Base-by-base conservation (phyloP, 2,888 invertebrate genomes). In the Oligia latruncula region DNA sequence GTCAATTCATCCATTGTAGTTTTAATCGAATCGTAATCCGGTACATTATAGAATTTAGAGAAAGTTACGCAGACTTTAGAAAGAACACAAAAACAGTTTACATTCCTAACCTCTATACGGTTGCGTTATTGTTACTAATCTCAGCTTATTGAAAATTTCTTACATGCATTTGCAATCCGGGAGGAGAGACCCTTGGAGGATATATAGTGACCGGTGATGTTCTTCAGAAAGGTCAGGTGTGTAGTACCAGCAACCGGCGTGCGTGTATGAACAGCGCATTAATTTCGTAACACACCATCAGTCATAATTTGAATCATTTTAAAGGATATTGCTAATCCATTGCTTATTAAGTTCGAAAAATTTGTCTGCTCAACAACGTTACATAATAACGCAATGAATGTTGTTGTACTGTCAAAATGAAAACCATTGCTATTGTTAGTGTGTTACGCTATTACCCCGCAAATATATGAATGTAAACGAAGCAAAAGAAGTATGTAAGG, bases 11-110 rank as follows among this genome's bases (percentile, higher is more conserved):
- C 43, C 29, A 87, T 83, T 87, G 78, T 89, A 68, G n/a, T 77
- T 83, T 86, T 78, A 85, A 89, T 84, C 73, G 86, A 86, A 79
- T 79, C 73, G 83, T 86, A 80, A 88, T 85, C 78, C 72, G 78
- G 71, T 77, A 79, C 76, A 74, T 86, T 80, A 81, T 82, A 67
- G 76, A 81, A 74, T 74, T 83, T n/a, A 65, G 83, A 78, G 88
- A 89, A 88, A 88, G 89, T 78, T 62, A 74, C 71, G 72, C 74
- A 43, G 62, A 35, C 52, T 67, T 64, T 17, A 55, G 66, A 82
- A 76, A 88, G 67, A 82, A 52, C 35, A 52, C 60, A 71, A 77
- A 71, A 29, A 72, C 4, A 62, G 49, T 72, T 72, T 17, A 55
- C 55, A 60, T 35, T 67, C 29, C 23, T 55, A 17, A 71, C 64